Evolutionary conservation across 92 coral and sea anemone species (phyloP), one percentile per base, ranked within the genome.

Genomic region (Palythoa heliodiscus): DNA sequence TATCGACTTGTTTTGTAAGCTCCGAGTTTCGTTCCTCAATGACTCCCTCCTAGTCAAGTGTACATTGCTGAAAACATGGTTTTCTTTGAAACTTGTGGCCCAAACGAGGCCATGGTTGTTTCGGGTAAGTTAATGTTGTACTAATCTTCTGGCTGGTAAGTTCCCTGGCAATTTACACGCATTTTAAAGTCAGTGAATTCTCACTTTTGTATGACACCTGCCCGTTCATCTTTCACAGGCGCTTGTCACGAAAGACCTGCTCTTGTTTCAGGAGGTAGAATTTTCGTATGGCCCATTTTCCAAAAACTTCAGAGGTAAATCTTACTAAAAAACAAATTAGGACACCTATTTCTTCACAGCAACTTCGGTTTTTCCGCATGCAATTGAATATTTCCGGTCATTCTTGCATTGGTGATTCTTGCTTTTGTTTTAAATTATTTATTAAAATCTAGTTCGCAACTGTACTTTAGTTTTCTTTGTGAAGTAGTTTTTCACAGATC

Each of bases 21-120:
- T 11, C 1, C 0, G 5, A 11, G 43, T 2, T 37, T 69, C 11
- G 47, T 29, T 69, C 17, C 48, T 69, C 17, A 11, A 13, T 16
- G 29, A 47, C 11, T 58, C 25, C 40, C 25, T 15, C 40, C 17
- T 14, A 35, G 55, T 78, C 8, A 7, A 2, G 20, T 25, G 10
- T 7, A 37, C 63, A 20, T 80, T 19, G 24, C 23, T 19, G 23
- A n/a, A 57, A 66, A 66, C 74, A 80, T 80, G 84, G 84, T 87
- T 25, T 87, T 87, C 80, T 87, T 87, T 63, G 90, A 84, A 87
- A 82, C 86, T 58, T 87, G 90, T 52, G 90, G 90, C 73, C 90
- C 90, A 50, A 78, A 87, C 61, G 75, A 87, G 73, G 87, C 85
- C 68, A 87, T 87, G 90, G 90, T 85, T 39, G 85, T 87, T 73